Conservation (phyloP, 2,797 vertebrate species). For the Sarcoramphus papa region DNA sequence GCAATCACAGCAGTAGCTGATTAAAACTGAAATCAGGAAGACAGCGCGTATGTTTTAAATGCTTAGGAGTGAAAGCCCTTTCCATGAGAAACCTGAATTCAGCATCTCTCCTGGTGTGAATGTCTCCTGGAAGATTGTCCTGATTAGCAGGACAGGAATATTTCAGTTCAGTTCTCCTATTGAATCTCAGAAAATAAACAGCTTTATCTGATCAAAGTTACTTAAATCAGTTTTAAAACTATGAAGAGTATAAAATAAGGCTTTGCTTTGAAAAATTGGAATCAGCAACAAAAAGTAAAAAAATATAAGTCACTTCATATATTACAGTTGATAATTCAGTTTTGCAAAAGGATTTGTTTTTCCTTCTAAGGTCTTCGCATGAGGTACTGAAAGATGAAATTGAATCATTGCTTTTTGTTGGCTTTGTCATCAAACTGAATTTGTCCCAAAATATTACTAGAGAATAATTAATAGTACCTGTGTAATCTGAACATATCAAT, state of each 20-base stretch:
- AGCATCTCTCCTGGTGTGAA: background rate
- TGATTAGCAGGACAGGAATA: background rate
- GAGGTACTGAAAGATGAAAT: background rate
- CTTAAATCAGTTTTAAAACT: background rate
- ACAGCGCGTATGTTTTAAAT: background rate
- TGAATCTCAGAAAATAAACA: background rate
- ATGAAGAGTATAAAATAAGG: background rate
- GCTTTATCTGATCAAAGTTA: background rate
- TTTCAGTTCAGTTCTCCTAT: background rate
- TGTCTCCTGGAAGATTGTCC: background rate
- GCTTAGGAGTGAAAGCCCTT: background rate
- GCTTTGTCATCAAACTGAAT: background rate
- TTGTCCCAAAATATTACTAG: background rate
- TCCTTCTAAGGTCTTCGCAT: background rate
- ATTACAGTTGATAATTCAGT: background rate
- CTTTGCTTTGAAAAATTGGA: background rate
- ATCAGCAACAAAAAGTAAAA: background rate
- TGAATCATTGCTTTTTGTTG: background rate
- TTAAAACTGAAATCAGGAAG: background rate
- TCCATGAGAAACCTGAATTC: background rate
- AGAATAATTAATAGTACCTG: background rate
- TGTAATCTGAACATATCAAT: background rate
- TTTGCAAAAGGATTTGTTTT: background rate
- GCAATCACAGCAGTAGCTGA: background rate
- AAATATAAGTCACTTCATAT: background rate